Conservation (phyloP, 2,888 invertebrate genomes). For the Stegophylla sp. region DNA sequence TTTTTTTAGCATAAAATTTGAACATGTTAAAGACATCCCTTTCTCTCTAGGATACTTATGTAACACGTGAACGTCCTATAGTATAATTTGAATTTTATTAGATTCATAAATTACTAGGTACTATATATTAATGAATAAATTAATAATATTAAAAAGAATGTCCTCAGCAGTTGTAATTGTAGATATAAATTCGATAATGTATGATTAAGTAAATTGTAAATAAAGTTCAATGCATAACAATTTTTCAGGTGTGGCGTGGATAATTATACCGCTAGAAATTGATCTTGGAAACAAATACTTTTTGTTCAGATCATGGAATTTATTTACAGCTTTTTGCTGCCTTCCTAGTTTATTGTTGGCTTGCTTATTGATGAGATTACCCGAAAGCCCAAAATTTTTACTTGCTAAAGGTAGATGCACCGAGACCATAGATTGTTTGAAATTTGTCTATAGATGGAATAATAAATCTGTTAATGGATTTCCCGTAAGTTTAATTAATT, state of each 20-base stretch:
- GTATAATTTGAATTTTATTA: too few relatives aligned
- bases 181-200: too few relatives aligned
- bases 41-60: too few relatives aligned
- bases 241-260: slow-evolving; percentile 76
- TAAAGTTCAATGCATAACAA: not conserved
- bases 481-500: slow-evolving; percentile 3
- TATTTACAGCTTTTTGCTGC: slow-evolving; percentile 79
- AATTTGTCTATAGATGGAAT: slow-evolving; percentile 38
- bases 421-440: slow-evolving; percentile 73
- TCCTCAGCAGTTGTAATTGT: too few relatives aligned
- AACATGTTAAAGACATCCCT: too few relatives aligned
- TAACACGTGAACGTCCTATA: too few relatives aligned
- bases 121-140: too few relatives aligned
- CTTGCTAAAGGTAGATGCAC: slow-evolving; percentile 80
- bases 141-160: too few relatives aligned
- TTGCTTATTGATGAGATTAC: slow-evolving; percentile 76
- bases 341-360: slow-evolving; percentile 74
- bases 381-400: slow-evolving; percentile 83
- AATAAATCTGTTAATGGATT: slow-evolving; percentile 27
- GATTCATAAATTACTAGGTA: too few relatives aligned
- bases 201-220: too few relatives aligned
- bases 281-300: slow-evolving; percentile 69
- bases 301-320: slow-evolving; percentile 80
- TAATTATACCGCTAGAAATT: slow-evolving; percentile 76
- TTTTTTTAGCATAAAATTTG: too few relatives aligned